Evolutionary conservation across 2,113 vertebrate species (phyloP).

Genomic region (Osmerus eperlanus): DNA sequence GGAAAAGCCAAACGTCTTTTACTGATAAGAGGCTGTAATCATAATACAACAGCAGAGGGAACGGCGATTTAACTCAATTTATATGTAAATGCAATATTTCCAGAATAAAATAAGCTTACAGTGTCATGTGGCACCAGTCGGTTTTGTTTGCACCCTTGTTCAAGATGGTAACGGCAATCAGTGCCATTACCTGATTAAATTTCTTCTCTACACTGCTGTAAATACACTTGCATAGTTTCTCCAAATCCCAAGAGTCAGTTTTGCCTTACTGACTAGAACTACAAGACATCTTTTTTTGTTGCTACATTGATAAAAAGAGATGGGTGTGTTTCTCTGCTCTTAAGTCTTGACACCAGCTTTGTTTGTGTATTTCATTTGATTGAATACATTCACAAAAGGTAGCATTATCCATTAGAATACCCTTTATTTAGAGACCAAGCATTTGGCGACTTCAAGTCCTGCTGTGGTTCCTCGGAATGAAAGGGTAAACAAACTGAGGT

Average conservation of each 20-base stretch:
- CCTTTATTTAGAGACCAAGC: neutral
- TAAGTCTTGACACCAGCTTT: neutral
- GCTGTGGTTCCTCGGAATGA: neutral
- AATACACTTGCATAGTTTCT: conserved; percentile 37
- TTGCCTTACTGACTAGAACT: conserved; percentile 1
- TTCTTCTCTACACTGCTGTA: conserved; percentile 23
- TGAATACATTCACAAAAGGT: neutral
- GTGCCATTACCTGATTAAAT: conserved; percentile 38
- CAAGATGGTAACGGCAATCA: conserved; percentile 39
- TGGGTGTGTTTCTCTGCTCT: neutral
- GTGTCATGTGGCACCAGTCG: conserved; percentile 53
- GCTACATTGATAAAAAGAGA: neutral
- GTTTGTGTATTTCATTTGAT: neutral
- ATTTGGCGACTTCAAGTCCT: neutral
- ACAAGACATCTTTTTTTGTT: no score
- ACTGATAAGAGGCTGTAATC: conserved; percentile 61
- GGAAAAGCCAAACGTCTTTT: conserved; percentile 33
- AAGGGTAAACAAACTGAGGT: neutral
- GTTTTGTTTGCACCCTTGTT: conserved; percentile 51
- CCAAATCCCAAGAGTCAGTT: neutral
- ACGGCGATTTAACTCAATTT: conserved; percentile 69
- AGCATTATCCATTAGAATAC: neutral
- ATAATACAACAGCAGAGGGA: conserved; percentile 45
- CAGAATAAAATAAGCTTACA: conserved; percentile 69
- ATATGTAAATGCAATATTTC: conserved; percentile 72